These are phyloP conservation scores for Oncorhynchus gorbuscha DNA, from an alignment of 2,113 vertebrate genomes.

Conservation along the genomic window DNA sequence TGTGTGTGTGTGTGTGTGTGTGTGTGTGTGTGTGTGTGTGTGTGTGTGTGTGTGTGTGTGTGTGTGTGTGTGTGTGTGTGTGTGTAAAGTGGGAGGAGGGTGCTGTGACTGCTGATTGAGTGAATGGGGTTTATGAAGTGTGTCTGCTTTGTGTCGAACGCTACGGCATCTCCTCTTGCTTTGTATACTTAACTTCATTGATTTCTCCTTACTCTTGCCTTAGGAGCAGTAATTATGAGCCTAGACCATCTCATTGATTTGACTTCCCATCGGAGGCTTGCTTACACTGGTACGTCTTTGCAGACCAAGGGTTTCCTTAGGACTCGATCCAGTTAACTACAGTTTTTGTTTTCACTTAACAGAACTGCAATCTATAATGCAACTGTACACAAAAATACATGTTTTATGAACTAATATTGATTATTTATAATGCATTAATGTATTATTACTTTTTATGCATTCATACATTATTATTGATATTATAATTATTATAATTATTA, in stretches of 20 bases:
- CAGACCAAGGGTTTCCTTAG: conserved; percentile 62
- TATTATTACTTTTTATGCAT: no score
- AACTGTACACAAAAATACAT: conserved; percentile 26
- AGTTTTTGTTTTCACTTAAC: conserved; percentile 54
- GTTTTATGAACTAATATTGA: no score
- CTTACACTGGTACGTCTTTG: conserved; percentile 75
- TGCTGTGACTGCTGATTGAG: conserved; percentile 7
- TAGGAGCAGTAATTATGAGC: conserved; percentile 81
- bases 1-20: not conserved
- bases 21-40: not conserved
- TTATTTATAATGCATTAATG: no score
- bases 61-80: conserved; percentile 3
- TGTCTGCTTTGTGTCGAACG: conserved; percentile 34
- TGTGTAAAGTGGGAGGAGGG: not conserved
- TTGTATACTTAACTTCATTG: conserved; percentile 77
- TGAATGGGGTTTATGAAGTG: conserved; percentile 15
- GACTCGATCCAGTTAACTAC: conserved; percentile 67
- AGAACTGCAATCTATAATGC: conserved; percentile 32
- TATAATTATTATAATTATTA: no score
- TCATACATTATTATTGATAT: no score
- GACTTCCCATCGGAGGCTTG: conserved; percentile 68
- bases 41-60: not conserved
- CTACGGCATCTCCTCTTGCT: conserved; percentile 27
- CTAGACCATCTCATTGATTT: conserved; percentile 84
- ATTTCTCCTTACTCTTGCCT: conserved; percentile 79